phyloP scores from a whole-genome alignment of 1,140 invertebrate species.

The Pinna nobilis region DNA sequence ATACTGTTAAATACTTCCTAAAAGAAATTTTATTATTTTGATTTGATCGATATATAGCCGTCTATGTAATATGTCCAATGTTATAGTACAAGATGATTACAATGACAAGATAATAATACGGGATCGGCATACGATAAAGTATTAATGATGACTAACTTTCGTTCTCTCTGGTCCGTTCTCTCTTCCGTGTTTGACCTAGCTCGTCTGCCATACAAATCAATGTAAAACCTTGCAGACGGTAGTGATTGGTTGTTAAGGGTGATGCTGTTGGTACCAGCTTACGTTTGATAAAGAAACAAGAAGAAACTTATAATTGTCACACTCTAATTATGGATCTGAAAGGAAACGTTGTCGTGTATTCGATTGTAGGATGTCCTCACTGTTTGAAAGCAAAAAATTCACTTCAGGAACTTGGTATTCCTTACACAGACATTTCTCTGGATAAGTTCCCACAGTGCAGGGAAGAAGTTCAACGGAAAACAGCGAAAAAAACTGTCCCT shows the following conservation, averaged over 20 bases:
- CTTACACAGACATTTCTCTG: conserved; percentile 66
- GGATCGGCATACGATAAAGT: no score
- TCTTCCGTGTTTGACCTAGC: conserved; percentile 5
- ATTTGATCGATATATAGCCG: no score
- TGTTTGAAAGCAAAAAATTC: conserved; percentile 69
- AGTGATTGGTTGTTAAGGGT: neutral
- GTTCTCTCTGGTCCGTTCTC: neutral
- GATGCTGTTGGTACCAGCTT: neutral
- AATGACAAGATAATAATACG: no score
- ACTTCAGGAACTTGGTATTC: conserved; percentile 59
- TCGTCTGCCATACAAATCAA: no score
- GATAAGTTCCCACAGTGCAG: conserved; percentile 64
- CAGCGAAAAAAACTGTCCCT: conserved; percentile 66
- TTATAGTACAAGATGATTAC: no score
- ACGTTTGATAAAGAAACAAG: neutral
- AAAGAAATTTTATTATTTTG: no score
- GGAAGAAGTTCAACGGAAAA: conserved; percentile 50
- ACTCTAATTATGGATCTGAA: conserved; percentile 52
- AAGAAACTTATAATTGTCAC: neutral
- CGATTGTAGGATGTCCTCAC: conserved; percentile 70
- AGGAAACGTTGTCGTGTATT: conserved; percentile 68
- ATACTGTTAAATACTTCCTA: no score
- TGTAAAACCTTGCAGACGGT: no score
- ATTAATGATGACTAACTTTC: neutral
- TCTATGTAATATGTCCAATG: no score